phyloP scores from a whole-genome alignment of 1,140 invertebrate genomes.

The Caenorhabditis latens region DNA sequence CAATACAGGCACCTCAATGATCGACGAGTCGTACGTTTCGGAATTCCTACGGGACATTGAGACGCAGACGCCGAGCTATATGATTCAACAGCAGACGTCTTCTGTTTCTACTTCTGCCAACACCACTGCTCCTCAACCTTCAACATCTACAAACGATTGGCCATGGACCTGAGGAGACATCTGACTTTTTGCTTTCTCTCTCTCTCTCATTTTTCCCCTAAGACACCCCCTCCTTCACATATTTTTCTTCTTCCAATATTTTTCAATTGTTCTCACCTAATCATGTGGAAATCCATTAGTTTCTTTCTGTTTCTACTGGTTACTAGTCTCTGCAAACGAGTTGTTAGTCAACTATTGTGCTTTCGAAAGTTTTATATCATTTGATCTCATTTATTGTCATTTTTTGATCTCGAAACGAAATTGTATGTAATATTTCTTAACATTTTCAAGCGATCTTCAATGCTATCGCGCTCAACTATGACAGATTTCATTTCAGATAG shows the following conservation, averaged over 20 bases:
- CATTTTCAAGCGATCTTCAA: no score
- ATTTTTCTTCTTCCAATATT: background rate
- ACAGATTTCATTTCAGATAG: no score
- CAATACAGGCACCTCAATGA: constrained; percentile 45
- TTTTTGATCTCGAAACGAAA: no score
- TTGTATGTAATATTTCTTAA: no score
- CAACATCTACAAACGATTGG: background rate
- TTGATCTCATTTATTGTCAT: no score
- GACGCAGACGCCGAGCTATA: constrained; percentile 19
- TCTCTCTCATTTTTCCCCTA: background rate
- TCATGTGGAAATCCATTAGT: constrained; percentile 43
- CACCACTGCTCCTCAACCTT: background rate
- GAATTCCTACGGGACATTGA: constrained; percentile 34
- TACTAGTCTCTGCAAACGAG: background rate
- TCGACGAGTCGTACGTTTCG: constrained; percentile 17
- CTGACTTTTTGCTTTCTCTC: constrained; percentile 41
- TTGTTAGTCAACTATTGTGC: background rate
- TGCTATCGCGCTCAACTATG: no score
- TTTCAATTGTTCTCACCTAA: constrained; percentile 1
- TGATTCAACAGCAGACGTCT: background rate
- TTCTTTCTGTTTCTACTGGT: background rate
- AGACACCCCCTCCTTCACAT: background rate
- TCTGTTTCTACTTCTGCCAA: background rate
- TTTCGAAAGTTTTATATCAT: no score
- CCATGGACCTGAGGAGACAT: background rate